phyloP scores from a whole-genome alignment of 1,140 invertebrate genomes.

The Ceratoteleas bidentatus region DNA sequence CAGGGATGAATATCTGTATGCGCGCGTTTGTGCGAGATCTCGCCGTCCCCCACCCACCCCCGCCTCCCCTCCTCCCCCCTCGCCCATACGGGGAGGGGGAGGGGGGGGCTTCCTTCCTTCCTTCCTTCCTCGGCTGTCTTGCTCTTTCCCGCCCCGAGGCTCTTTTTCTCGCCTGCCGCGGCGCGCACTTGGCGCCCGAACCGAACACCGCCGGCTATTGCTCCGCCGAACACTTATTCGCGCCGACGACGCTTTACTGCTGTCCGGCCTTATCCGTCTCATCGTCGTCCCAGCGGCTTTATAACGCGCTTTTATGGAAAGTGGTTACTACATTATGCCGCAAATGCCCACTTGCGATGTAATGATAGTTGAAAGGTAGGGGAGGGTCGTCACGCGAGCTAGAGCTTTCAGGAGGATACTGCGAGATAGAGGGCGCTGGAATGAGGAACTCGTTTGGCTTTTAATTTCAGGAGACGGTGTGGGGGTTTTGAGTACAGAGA shows the following conservation, averaged over 20 bases:
- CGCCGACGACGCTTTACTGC: conserved; percentile 48
- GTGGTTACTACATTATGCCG: conserved; percentile 39
- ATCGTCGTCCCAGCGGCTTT: conserved; percentile 30
- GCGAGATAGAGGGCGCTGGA: too few species aligned
- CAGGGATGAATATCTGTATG: conserved; percentile 76
- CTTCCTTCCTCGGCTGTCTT: conserved; percentile 14
- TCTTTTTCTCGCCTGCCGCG: conserved; percentile 65
- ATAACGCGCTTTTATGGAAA: conserved; percentile 59
- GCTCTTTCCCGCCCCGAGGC: conserved; percentile 3
- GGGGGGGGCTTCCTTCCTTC: conserved; percentile 53
- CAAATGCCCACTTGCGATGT: conserved; percentile 48
- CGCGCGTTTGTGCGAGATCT: conserved; percentile 67
- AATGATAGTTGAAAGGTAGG: too few species aligned
- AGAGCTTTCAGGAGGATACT: too few species aligned
- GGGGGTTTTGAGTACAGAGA: too few species aligned
- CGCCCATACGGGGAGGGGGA: too few species aligned
- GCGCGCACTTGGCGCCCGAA: conserved; percentile 32
- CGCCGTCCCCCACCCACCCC: conserved; percentile 28
- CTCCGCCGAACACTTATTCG: conserved; percentile 49
- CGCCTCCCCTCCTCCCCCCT: conserved; percentile 12
- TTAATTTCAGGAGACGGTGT: too few species aligned
- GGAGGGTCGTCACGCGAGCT: too few species aligned
- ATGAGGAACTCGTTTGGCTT: too few species aligned
- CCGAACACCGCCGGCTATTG: conserved; percentile 23
- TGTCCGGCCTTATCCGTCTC: conserved; percentile 45